phyloP scores from a whole-genome alignment of 2,888 invertebrate species.

The Apodemia mormo region DNA sequence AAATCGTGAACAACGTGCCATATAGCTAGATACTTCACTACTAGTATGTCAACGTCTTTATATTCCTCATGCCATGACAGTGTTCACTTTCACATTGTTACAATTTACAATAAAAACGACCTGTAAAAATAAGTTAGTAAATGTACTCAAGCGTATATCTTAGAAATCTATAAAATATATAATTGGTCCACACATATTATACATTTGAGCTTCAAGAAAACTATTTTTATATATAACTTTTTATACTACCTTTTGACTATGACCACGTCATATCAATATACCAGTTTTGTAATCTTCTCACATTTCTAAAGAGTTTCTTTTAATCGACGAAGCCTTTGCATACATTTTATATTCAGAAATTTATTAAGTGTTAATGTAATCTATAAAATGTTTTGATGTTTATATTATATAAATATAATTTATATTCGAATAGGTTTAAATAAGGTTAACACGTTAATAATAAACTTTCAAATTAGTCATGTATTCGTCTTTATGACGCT shows the following conservation, averaged over 20 bases:
- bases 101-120: constrained; percentile 1
- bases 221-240: constrained; percentile 77
- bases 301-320: constrained; percentile 49
- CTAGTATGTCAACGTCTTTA: not conserved
- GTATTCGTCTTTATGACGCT: constrained; percentile 76
- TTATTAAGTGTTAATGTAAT: constrained; percentile 24
- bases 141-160: constrained; percentile 3
- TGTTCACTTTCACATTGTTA: constrained; percentile 36
- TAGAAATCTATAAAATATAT: constrained; percentile 25
- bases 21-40: not conserved
- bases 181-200: constrained; percentile 69
- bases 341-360: constrained; percentile 38
- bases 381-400: constrained; percentile 16
- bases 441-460: constrained; percentile 63
- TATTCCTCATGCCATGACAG: constrained; percentile 62
- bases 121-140: not conserved
- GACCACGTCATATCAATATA: constrained; percentile 69
- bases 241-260: constrained; percentile 58
- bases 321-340: constrained; percentile 50
- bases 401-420: constrained; percentile 16
- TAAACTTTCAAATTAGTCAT: constrained; percentile 51
- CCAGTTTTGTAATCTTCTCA: constrained; percentile 45
- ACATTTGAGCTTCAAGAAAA: constrained; percentile 76
- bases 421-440: constrained; percentile 34
- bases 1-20: not conserved